Conservation (phyloP, 2,113 vertebrate genomes). For the Sebastes schlegelii region DNA sequence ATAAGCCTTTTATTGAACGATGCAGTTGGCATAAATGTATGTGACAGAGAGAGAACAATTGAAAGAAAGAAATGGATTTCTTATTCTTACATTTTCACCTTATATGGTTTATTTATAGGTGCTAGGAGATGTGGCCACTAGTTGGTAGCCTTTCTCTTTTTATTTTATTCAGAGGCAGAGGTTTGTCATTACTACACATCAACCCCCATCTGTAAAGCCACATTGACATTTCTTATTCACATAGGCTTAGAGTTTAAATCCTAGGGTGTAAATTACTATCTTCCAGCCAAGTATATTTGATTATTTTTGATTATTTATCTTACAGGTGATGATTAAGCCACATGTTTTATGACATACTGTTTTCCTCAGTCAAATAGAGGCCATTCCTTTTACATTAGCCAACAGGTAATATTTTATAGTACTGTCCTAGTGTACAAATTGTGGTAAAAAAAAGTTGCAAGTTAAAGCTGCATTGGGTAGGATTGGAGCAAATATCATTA, state of each 20-base stretch:
- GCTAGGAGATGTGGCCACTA: conserved; percentile 49
- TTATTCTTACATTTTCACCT: not conserved
- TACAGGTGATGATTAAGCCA: not conserved
- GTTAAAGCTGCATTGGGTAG: not conserved
- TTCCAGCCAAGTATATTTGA: not conserved
- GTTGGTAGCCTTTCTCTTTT: conserved; percentile 59
- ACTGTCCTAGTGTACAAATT: not conserved
- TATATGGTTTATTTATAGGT: not conserved
- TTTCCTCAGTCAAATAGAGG: not conserved
- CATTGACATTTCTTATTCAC: not conserved
- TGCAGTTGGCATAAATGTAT: not conserved
- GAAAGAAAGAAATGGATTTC: not conserved
- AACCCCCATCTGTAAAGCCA: not conserved
- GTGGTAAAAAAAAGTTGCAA: not conserved
- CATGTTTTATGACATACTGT: not conserved
- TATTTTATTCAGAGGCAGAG: not conserved
- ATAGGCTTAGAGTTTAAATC: not conserved
- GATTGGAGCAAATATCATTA: no score
- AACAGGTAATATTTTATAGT: not conserved
- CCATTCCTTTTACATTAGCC: not conserved
- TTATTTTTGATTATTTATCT: not conserved
- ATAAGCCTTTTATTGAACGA: not conserved
- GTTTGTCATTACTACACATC: not conserved
- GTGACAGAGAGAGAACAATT: not conserved
- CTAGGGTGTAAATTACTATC: not conserved